phyloP scores from a whole-genome alignment of 2,888 invertebrate species.

The Temnothorax unifasciatus region DNA sequence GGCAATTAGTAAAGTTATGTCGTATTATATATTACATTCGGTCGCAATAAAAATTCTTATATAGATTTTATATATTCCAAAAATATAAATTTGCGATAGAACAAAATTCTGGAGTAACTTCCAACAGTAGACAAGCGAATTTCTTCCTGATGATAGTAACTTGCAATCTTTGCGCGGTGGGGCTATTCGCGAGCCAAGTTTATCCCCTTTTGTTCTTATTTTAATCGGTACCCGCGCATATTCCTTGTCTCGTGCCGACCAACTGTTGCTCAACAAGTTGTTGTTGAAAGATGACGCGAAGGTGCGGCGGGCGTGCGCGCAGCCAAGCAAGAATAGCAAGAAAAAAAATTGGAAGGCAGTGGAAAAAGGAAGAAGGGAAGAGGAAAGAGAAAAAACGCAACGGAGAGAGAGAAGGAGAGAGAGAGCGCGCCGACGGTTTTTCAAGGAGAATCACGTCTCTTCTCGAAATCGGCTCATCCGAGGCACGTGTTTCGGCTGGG shows the following conservation, averaged over 20 bases:
- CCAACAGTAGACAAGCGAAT: not conserved
- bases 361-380: conserved; percentile 5
- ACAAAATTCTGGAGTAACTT: not conserved
- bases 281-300: conserved; percentile 67
- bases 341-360: conserved; percentile 52
- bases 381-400: conserved; percentile 48
- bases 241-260: conserved; percentile 64
- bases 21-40: not conserved
- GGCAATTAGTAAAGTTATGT: not conserved
- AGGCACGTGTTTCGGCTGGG: conserved; percentile 81
- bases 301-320: conserved; percentile 51
- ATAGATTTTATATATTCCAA: not conserved
- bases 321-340: conserved; percentile 54
- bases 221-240: conserved; percentile 34
- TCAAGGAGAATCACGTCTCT: conserved; percentile 56
- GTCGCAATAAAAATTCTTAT: not conserved
- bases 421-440: conserved; percentile 41
- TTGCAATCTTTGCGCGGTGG: conserved; percentile 12
- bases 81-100: not conserved
- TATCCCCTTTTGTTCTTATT: conserved; percentile 25
- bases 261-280: conserved; percentile 70
- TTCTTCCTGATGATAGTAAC: not conserved
- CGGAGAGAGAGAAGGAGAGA: conserved; percentile 19
- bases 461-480: conserved; percentile 72
- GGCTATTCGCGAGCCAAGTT: conserved; percentile 31